Conservation (phyloP, 1,140 invertebrate species). For the Mercenaria mercenaria region DNA sequence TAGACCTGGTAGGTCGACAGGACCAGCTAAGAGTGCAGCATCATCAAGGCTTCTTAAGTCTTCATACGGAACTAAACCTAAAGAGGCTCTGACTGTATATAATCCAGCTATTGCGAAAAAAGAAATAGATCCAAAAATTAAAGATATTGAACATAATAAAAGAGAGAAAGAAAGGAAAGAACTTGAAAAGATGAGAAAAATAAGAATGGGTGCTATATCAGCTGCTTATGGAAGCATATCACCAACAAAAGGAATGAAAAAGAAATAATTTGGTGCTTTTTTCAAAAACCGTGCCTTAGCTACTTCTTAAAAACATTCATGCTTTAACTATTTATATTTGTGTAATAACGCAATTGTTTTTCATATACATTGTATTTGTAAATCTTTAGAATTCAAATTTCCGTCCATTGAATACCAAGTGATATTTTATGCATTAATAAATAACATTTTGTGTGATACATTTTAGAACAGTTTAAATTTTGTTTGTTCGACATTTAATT, state of each 20-base stretch:
- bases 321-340: too few species aligned
- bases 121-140: constrained; percentile 20
- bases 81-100: constrained; percentile 11
- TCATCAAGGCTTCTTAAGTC: constrained; percentile 9
- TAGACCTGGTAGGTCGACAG: constrained; percentile 6
- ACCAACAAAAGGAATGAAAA: not conserved
- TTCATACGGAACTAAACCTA: constrained; percentile 30
- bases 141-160: constrained; percentile 36
- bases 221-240: constrained; percentile 26
- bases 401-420: too few species aligned
- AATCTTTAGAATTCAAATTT: too few species aligned
- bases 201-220: constrained; percentile 19
- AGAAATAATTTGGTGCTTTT: not conserved
- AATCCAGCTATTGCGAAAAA: constrained; percentile 17
- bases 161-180: not conserved
- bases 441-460: too few species aligned
- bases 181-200: constrained; percentile 18
- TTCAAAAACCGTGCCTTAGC: too few species aligned
- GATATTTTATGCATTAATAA: too few species aligned
- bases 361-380: too few species aligned
- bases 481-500: too few species aligned
- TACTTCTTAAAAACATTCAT: too few species aligned
- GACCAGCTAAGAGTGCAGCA: not conserved
- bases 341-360: too few species aligned
- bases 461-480: too few species aligned